A percentile compares a stretch with the other conserved stretches of the same genome.
Conservation (phyloP, 1,140 invertebrate genomes). For the Drosophila takahashii region DNA sequence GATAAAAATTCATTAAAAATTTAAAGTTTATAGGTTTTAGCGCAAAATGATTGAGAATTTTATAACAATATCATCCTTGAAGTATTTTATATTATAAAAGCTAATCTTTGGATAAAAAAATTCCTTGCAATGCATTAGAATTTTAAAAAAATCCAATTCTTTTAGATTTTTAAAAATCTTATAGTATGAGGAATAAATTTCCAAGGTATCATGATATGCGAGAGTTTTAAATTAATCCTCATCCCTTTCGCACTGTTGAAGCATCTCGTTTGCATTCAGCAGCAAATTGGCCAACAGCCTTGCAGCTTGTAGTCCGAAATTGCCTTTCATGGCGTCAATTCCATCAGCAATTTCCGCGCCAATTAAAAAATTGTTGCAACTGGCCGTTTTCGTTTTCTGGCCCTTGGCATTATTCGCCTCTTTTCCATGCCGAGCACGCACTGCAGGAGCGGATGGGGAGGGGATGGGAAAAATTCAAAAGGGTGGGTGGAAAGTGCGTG, state of each 20-base stretch:
- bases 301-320: conserved; percentile 46
- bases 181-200: background rate
- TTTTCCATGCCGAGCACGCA: conserved; percentile 73
- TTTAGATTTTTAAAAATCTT: too few species aligned
- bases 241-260: background rate
- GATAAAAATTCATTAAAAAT: too few species aligned
- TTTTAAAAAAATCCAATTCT: too few species aligned
- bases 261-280: conserved; percentile 28
- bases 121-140: too few species aligned
- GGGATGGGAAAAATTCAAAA: background rate
- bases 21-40: too few species aligned
- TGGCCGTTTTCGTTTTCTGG: conserved; percentile 40
- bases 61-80: too few species aligned
- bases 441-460: background rate
- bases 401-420: conserved; percentile 51
- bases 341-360: conserved; percentile 74
- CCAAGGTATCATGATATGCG: background rate
- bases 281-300: conserved; percentile 47
- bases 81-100: too few species aligned
- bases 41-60: too few species aligned
- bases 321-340: conserved; percentile 71
- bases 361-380: conserved; percentile 75
- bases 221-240: background rate
- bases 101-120: too few species aligned
- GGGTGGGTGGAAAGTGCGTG: conserved; percentile 8